A percentile compares a stretch with the other conserved stretches of the same genome.
Evolutionary conservation across 64 coral and sea anemone genomes (phyloP).

Genomic region (Dendrophyllia cribrosa): DNA sequence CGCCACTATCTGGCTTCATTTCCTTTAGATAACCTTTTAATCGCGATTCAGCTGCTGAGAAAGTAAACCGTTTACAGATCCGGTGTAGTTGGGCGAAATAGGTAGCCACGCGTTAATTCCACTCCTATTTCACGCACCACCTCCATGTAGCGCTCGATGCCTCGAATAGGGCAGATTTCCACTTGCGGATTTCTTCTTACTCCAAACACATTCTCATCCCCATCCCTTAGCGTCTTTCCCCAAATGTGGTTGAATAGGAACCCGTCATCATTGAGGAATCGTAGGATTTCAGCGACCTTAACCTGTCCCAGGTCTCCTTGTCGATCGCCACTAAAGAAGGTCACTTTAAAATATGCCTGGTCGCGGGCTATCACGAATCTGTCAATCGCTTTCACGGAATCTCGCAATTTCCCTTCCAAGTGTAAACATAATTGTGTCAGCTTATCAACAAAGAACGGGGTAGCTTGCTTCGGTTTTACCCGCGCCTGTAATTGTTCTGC

Average conservation of each 20-base stretch:
- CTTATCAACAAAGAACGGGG: conserved; percentile 20
- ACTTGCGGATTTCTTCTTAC: no score
- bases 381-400: background rate
- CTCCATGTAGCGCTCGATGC: background rate
- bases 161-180: background rate
- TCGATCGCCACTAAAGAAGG: background rate
- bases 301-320: conserved; percentile 22
- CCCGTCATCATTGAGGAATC: conserved; percentile 35
- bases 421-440: conserved; percentile 1
- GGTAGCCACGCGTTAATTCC: conserved; percentile 3
- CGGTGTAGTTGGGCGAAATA: conserved; percentile 22
- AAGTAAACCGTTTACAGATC: background rate
- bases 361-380: conserved; percentile 14
- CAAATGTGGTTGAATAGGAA: conserved; percentile 35
- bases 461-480: conserved; percentile 16
- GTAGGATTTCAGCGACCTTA: conserved; percentile 15
- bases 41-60: background rate
- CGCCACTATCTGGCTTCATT: background rate
- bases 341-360: conserved; percentile 16
- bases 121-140: background rate
- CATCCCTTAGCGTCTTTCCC: conserved; percentile 25
- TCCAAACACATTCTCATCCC: conserved; percentile 36
- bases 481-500: conserved; percentile 32
- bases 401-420: background rate
- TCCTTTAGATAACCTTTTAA: background rate